phyloP scores from a whole-genome alignment of 2,888 invertebrate species.

The Drosophila lacicola region DNA sequence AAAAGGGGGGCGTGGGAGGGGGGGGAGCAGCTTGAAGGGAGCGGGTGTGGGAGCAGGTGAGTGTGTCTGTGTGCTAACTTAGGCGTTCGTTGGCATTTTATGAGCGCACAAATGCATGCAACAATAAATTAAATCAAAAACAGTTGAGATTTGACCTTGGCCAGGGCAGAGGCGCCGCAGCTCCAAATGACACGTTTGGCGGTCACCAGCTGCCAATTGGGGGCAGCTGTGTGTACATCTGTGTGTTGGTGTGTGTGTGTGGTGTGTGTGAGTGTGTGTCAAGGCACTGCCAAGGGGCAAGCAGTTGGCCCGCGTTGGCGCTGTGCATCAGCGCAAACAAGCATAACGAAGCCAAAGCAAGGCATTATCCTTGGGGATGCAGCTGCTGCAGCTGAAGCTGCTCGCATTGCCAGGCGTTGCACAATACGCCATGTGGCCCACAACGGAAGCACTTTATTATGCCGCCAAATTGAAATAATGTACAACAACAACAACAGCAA shows the following conservation, averaged over 20 bases:
- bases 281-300: slow-evolving; percentile 50
- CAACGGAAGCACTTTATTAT: slow-evolving; percentile 73
- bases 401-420: slow-evolving; percentile 5
- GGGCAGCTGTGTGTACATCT: slow-evolving; percentile 12
- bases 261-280: slow-evolving; percentile 15
- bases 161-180: slow-evolving; percentile 47
- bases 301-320: slow-evolving; percentile 16
- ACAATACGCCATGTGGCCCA: slow-evolving; percentile 47
- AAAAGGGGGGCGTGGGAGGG: slow-evolving; percentile 19
- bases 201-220: slow-evolving; percentile 42
- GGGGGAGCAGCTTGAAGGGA: slow-evolving; percentile 10
- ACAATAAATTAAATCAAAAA: slow-evolving; percentile 78
- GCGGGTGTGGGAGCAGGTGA: slow-evolving; percentile 49
- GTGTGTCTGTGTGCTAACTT: slow-evolving; percentile 22
- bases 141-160: slow-evolving; percentile 75
- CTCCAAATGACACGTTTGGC: slow-evolving; percentile 53
- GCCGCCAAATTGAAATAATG: slow-evolving; percentile 79
- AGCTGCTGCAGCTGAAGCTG: slow-evolving; percentile 23
- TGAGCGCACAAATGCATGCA: slow-evolving; percentile 69
- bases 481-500: slow-evolving; percentile 57
- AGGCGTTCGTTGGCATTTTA: slow-evolving; percentile 44
- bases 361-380: slow-evolving; percentile 73
- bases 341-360: slow-evolving; percentile 65
- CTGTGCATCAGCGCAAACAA: slow-evolving; percentile 63
- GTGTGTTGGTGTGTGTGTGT: slow-evolving; percentile 9